Base-by-base conservation (phyloP, 2,888 invertebrate species). In the Lottia gigantea region DNA sequence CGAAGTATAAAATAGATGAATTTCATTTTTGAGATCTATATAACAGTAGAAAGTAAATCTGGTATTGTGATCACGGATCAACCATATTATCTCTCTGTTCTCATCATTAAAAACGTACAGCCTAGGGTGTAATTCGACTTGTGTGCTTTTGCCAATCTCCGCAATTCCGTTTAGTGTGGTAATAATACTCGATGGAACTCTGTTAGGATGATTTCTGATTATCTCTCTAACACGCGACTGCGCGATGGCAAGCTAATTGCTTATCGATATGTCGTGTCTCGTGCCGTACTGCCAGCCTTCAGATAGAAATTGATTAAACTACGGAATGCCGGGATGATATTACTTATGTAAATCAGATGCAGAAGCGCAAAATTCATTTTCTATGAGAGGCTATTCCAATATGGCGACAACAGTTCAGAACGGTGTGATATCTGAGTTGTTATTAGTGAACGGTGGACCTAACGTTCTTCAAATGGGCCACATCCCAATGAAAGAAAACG, bases 401-500 rank as follows among this genome's bases (percentile, higher is more conserved):
- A 74, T 71, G 71, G 71, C 74, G 15, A 66, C 74, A 2, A 65
- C 70, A 19, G 62, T 71, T 14, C 73, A 73, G 64, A 71, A 69
- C 64, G 69, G 70, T 2, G 46, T 71, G 16, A 67, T 71, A 8
- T 65, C 65, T 47, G 66, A 71, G n/a, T 69, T 71, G 23, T 55
- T 55, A 55, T 23, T 25, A 15, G 68, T 68, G 14, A 26, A 46
- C 46, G 68, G 68, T 15, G 31, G 46, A 25, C 31, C 64, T 0
- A 64, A 70, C 49, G n/a, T 70, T 61, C 62, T 70, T 14, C 71
- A 73, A 49, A 67, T 68, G n/a, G 68, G 73, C 31, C 78, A 80
- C 55, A 83, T 86, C 46, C 84, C 86, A 7, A 81, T 86, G 78
- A 91, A 91, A 81, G 91, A 91, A 80, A 86, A 89, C 46, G 91